These are phyloP conservation scores for Ochlodes sylvanus DNA, from an alignment of 2,888 invertebrate genomes.

Conservation along the genomic window DNA sequence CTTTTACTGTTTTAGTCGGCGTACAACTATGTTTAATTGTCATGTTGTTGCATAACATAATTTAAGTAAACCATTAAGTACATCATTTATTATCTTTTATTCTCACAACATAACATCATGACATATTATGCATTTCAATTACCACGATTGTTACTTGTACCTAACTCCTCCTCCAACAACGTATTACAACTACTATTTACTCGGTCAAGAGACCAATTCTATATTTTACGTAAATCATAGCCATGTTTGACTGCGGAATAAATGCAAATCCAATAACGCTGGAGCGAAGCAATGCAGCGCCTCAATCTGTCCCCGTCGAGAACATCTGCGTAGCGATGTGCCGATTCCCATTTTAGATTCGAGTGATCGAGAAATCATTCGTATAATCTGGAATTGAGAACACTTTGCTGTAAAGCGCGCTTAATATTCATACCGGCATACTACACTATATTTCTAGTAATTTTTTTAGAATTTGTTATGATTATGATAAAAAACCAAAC, in stretches of 20 bases:
- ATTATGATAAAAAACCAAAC: too few relatives aligned
- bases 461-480: too few relatives aligned
- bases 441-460: too few relatives aligned
- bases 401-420: neutral
- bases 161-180: too few relatives aligned
- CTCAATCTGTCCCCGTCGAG: slow-evolving; percentile 28
- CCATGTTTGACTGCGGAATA: slow-evolving; percentile 20
- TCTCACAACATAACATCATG: too few relatives aligned
- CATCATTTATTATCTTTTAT: too few relatives aligned
- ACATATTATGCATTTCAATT: too few relatives aligned
- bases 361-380: slow-evolving; percentile 2
- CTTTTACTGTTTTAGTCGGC: too few relatives aligned
- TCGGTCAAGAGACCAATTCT: neutral
- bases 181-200: neutral
- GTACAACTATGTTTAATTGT: too few relatives aligned
- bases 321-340: slow-evolving; percentile 14
- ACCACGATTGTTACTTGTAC: too few relatives aligned
- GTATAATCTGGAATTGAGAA: neutral
- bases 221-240: slow-evolving; percentile 7
- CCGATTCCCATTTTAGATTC: slow-evolving; percentile 13
- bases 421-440: neutral
- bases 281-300: slow-evolving; percentile 18
- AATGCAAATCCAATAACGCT: slow-evolving; percentile 34
- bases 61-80: too few relatives aligned
- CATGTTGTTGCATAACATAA: too few relatives aligned